Evolutionary conservation across 35 echinoderm and acorn worm species (phyloP).

Genomic region (Ptychodera flava): DNA sequence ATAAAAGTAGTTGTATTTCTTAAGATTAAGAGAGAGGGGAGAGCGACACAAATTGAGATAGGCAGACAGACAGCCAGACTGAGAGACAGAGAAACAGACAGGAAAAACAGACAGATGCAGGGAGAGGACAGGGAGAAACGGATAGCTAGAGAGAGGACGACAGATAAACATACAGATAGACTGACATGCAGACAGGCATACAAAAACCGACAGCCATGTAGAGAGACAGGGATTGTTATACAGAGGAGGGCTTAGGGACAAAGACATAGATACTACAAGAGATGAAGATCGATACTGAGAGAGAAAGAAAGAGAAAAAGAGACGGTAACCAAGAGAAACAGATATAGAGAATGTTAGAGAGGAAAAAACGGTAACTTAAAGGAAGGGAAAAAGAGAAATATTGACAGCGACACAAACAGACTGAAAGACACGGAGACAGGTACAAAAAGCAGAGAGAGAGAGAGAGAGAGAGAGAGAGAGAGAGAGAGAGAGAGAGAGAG

Average conservation of each 20-base stretch:
- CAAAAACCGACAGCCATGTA: too few species aligned
- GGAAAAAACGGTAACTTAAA: too few species aligned
- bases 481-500: background rate
- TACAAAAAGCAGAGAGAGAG: background rate
- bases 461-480: background rate
- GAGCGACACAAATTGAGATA: background rate
- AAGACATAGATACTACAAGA: background rate
- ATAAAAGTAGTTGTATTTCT: too few species aligned
- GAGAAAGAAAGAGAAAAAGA: background rate
- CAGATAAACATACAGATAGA: background rate
- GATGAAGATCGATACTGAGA: background rate
- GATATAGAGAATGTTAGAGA: background rate
- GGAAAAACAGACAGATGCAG: background rate
- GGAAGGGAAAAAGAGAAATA: background rate
- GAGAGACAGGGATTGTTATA: background rate
- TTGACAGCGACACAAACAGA: background rate
- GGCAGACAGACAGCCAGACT: background rate
- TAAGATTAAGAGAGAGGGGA: too few species aligned
- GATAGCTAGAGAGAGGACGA: background rate
- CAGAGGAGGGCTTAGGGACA: background rate
- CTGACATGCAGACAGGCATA: background rate
- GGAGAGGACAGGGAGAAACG: background rate
- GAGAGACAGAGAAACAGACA: background rate
- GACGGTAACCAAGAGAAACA: background rate
- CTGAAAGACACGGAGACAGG: background rate